Conservation (phyloP, 2,888 invertebrate genomes). For the Epistrophe eligans region DNA sequence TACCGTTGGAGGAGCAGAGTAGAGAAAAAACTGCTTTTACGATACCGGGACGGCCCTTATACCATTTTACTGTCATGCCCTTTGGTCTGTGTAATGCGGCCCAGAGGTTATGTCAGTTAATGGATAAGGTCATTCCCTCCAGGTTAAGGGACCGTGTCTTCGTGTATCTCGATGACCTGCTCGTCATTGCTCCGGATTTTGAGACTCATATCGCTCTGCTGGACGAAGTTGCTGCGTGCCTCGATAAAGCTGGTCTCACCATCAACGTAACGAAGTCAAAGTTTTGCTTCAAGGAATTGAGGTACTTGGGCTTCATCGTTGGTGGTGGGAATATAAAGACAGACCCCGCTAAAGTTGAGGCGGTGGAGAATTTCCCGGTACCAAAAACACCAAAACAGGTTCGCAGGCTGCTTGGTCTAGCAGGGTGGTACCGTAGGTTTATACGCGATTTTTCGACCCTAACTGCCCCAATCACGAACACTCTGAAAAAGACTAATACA, state of each 20-base stretch:
- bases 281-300: conserved; percentile 65
- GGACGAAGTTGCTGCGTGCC: conserved; percentile 45
- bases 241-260: conserved; percentile 50
- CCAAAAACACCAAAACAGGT: not conserved
- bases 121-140: conserved; percentile 67
- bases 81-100: not conserved
- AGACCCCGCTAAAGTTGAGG: not conserved
- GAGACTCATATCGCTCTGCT: conserved; percentile 34
- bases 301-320: conserved; percentile 56
- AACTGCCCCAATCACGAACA: conserved; percentile 48
- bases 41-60: conserved; percentile 55
- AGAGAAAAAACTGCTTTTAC: conserved; percentile 47
- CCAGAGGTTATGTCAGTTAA: conserved; percentile 68
- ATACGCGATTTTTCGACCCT: conserved; percentile 49
- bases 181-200: too few relatives aligned
- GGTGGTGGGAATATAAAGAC: not conserved
- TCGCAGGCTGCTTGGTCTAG: not conserved
- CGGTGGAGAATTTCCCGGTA: not conserved
- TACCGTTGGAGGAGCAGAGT: not conserved
- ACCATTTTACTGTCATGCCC: not conserved
- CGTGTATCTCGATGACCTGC: conserved; percentile 1
- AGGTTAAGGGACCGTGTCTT: conserved; percentile 11
- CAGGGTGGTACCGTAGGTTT: conserved; percentile 34
- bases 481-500: conserved; percentile 15
- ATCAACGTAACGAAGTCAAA: conserved; percentile 38